A percentile compares a stretch with the other conserved stretches of the same genome.
phyloP scores from a whole-genome alignment of 2,113 vertebrate species.

The Odobenus rosmarus region DNA sequence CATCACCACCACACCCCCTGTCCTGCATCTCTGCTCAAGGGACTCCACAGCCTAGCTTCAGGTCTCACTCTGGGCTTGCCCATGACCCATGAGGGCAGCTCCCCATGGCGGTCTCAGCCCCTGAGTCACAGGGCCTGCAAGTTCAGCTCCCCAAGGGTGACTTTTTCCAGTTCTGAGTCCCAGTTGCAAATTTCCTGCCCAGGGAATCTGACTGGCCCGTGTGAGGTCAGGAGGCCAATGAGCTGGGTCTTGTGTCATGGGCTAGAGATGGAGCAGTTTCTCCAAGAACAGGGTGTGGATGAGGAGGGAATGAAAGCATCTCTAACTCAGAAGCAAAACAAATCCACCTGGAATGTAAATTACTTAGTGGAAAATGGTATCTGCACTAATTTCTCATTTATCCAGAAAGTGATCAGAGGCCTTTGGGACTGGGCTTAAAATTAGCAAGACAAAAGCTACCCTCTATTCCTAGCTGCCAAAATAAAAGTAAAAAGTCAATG shows the following conservation, averaged over 20 bases:
- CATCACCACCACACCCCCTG: background rate
- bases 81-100: background rate
- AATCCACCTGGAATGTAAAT: background rate
- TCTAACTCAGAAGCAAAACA: background rate
- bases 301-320: background rate
- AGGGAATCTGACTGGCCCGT: background rate
- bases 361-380: background rate
- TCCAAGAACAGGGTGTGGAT: background rate
- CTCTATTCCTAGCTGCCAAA: background rate
- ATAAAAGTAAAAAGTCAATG: background rate
- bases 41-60: background rate
- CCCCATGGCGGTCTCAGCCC: accelerated
- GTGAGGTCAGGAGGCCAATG: background rate
- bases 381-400: background rate
- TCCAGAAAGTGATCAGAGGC: background rate
- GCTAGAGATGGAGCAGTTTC: background rate
- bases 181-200: background rate
- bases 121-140: background rate
- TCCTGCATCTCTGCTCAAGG: background rate
- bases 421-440: background rate
- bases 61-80: background rate
- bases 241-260: background rate
- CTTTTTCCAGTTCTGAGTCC: background rate
- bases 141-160: background rate
- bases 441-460: background rate